A percentile compares a stretch with the other conserved stretches of the same genome.
Evolutionary conservation across 1,140 invertebrate species (phyloP).

Genomic region (Lordiphosa mommai): DNA sequence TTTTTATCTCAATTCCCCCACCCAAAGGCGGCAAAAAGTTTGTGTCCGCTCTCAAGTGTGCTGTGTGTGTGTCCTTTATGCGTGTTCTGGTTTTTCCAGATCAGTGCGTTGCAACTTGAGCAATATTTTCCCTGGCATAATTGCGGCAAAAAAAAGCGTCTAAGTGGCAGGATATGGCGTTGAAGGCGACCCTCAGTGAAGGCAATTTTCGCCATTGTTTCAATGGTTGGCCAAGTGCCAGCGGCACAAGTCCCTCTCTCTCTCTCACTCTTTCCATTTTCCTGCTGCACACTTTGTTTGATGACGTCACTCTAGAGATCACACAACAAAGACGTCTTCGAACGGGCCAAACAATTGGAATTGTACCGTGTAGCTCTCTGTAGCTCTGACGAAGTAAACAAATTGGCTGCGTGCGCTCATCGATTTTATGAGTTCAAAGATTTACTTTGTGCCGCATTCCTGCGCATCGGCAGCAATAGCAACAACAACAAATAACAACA

Average conservation of each 20-base stretch:
- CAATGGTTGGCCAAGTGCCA: constrained; percentile 38
- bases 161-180: constrained; percentile 32
- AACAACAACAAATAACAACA: background rate
- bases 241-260: background rate
- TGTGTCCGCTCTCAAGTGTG: background rate
- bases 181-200: constrained; percentile 6
- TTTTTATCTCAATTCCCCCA: background rate
- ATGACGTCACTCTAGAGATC: constrained; percentile 35
- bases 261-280: background rate
- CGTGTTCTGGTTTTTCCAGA: constrained; percentile 48
- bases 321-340: background rate
- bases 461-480: constrained; percentile 31
- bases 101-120: constrained; percentile 35
- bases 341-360: background rate
- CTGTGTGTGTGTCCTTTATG: constrained; percentile 12
- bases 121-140: constrained; percentile 34
- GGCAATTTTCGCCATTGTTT: constrained; percentile 43
- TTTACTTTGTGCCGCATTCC: constrained; percentile 71
- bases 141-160: constrained; percentile 22
- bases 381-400: constrained; percentile 46
- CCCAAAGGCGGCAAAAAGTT: too few species aligned
- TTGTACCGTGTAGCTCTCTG: background rate
- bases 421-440: constrained; percentile 78
- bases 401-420: constrained; percentile 69
- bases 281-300: too few species aligned